Base-by-base conservation (phyloP, 2,797 vertebrate genomes). In the Malurus leucopterus region DNA sequence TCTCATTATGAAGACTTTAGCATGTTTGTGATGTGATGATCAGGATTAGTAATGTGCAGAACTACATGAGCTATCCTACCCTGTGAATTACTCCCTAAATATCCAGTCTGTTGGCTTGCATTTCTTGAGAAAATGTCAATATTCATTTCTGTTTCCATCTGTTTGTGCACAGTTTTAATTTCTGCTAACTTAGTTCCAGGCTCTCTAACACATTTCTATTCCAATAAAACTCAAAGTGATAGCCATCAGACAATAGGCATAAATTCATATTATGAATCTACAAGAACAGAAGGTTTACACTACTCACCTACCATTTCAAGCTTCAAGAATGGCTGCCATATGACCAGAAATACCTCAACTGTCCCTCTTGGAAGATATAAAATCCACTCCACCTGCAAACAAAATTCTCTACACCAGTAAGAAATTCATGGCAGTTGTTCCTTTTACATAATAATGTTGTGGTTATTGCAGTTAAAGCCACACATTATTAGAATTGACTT, bases 401-500 rank as follows among this genome's bases (percentile, higher is more conserved):
- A 79, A 43, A 77, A 26, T 86, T 93, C 43, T 90, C 43, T n/a
- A 62, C 24, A 62, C 17, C 19, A 89, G 51, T 34, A 72, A 87
- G 88, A 94, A 91, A 71, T 83, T 73, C 30, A 55, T 53, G 65
- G 20, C 57, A 70, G 23, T 84, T 69, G 8, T 47, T 86, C 29
- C n/a, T 57, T 76, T 86, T 47, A 44, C 34, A 49, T 57, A 82
- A 58, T 11, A 24, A 46, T 61, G 11, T 76, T 79, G 76, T 59
- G 58, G 53, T 83, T 92, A 75, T 57, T 64, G 40, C 51, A 68
- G 62, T 49, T 90, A 91, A 34, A 93, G 43, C 44, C 47, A 73
- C 2, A 5, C 8, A 14, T 88, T 93, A 89, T 92, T 90, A 90
- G 88, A 93, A 92, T 78, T 77, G 57, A 82, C 64, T 93, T 89